Evolutionary conservation across 2,888 invertebrate genomes (phyloP), one percentile per base, ranked within the genome.

Genomic region (Acanthopleura granulata): DNA sequence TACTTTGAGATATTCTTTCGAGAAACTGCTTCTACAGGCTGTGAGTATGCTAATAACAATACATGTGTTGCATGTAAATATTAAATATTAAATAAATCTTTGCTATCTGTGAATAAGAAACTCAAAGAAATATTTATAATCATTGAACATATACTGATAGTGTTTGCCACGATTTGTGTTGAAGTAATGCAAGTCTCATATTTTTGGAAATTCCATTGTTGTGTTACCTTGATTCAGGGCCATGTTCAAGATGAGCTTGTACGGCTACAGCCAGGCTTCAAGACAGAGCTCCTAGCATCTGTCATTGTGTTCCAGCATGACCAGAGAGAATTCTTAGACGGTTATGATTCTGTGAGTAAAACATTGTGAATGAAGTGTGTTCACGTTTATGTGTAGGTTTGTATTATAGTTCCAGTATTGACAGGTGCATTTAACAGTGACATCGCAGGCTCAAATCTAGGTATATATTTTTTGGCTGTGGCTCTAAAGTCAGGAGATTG

Each of bases 1-100:
- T 82, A 94, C 94, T 14, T 91, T 96, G 62, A 92, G 95, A 82
- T 94, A 94, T 82, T 94, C 94, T 81, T 96, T 96, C 86, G 93
- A 93, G 79, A 94, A 94, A 85, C 94, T 96, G 93, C 90, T 95
- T 49, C 75, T 74, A 50, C 89, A 92, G 73, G 94, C 93, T 79
- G 95, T 95, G 92, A 91, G 92, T 90, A 22, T 57, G 4, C 9
- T 40, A 6, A 40, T 3, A 6, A 40, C n/a, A n/a, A n/a, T n/a
- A n/a, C n/a, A n/a, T n/a, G n/a, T n/a, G n/a, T n/a, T 40, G 9
- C 40, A 40, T 40, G 40, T 40, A 40, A 40, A 6, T 40, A 6
- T n/a, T n/a, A n/a, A n/a, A n/a, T 40, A 9, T 40, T 40, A 9
- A 40, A 40, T 40, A 40, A 3, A 40, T 40, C 40, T 40, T 40